Evolutionary conservation across 92 coral and sea anemone species (phyloP).

Genomic region (Paramuricea clavata): DNA sequence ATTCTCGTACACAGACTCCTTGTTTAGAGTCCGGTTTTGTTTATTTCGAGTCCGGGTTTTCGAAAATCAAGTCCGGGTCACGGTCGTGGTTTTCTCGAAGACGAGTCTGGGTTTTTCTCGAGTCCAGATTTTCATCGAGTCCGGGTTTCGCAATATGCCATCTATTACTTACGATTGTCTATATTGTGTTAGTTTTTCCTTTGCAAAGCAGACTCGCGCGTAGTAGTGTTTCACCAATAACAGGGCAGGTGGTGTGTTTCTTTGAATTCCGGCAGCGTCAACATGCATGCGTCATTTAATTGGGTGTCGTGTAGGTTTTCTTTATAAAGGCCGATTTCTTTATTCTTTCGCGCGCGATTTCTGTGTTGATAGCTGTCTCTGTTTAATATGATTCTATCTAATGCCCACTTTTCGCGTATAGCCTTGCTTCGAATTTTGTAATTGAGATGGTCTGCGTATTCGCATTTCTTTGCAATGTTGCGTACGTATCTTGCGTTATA

Average conservation of each 20-base stretch:
- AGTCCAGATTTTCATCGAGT: too few species aligned
- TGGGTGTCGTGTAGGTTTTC: constrained; percentile 10
- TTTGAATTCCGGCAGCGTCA: constrained; percentile 56
- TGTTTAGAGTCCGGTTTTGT: too few species aligned
- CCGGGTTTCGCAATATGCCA: neutral
- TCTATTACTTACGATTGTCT: neutral
- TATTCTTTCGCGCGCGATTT: constrained; percentile 32
- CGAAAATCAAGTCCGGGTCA: too few species aligned
- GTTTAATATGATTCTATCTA: constrained; percentile 42
- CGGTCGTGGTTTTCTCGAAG: too few species aligned
- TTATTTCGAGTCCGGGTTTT: too few species aligned
- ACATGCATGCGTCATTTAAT: constrained; percentile 35
- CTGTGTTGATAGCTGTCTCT: constrained; percentile 27
- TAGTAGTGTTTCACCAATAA: constrained; percentile 51
- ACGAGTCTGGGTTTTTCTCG: too few species aligned
- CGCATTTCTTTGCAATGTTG: constrained; percentile 59
- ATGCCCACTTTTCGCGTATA: constrained; percentile 42
- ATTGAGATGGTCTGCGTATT: too few species aligned
- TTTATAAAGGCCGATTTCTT: constrained; percentile 30
- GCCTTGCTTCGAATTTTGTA: constrained; percentile 45
- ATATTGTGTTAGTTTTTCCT: constrained; percentile 23
- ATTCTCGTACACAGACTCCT: too few species aligned
- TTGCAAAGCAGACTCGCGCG: constrained; percentile 20
- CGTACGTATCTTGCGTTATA: constrained; percentile 53
- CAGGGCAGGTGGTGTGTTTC: constrained; percentile 59